phyloP scores from a whole-genome alignment of 30 jellyfish, hydroid and myxozoan species.

The Chrysaora quinquecirrha region DNA sequence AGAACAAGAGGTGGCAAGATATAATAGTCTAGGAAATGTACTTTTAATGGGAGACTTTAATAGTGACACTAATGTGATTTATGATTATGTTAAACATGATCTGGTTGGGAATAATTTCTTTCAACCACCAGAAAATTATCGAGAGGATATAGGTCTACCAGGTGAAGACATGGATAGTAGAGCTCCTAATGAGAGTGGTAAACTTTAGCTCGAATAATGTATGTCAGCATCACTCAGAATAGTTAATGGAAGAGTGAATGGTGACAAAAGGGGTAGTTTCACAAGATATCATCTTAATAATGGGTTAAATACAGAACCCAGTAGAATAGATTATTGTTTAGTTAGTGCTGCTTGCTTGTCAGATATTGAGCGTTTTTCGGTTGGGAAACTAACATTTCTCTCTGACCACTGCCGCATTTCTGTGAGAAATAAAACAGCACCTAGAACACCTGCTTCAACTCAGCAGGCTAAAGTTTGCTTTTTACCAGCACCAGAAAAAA shows the following conservation, averaged over 20 bases:
- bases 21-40: constrained; percentile 4
- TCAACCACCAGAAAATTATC: background rate
- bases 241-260: too few species aligned
- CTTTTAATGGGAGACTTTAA: background rate
- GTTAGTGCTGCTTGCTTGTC: too few species aligned
- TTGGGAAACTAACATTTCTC: too few species aligned
- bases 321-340: too few species aligned
- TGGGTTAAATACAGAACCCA: background rate
- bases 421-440: background rate
- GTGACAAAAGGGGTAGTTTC: background rate
- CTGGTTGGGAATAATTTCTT: background rate
- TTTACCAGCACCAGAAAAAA: too few species aligned
- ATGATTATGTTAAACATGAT: constrained; percentile 7
- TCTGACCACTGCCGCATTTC: too few species aligned
- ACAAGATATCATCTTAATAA: background rate
- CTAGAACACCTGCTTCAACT: too few species aligned
- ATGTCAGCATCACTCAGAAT: background rate
- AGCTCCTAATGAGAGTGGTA: constrained; percentile 26
- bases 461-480: too few species aligned
- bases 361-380: too few species aligned
- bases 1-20: constrained; percentile 24
- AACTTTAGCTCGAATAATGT: background rate
- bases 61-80: background rate
- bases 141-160: background rate
- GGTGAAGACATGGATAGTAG: background rate